Base-by-base conservation (phyloP, 1,140 invertebrate genomes). In the Zaprionus taronus region DNA sequence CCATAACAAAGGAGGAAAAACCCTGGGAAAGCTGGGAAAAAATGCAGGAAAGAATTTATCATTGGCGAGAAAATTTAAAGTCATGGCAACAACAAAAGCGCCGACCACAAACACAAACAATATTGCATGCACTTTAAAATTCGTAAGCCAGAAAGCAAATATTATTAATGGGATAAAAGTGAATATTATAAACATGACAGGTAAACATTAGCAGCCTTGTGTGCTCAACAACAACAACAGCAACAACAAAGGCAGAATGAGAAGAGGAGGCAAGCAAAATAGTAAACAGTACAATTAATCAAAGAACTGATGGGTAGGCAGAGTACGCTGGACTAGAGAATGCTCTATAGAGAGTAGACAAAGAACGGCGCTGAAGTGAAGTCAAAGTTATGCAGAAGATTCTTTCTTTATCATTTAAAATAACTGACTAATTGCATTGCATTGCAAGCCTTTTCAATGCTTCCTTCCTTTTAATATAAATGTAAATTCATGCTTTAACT, bases 251-350 rank as follows among this genome's bases (percentile, higher is more conserved):
- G 41, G n/a, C 2, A 34, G 31, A 11, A 34, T 11, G 31, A 34
- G 31, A 9, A 34, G 31, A 34, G 31, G 9, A 4, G 9, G 49
- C 24, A 72, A 26, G 22, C n/a, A 51, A 34, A 63, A 58, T 26
- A 38, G 58, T 81, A 83, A 81, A 73, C 81, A 73, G 80, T 74
- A 77, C 69, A 80, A 83, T 83, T 80, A 73, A 73, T 73, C 65
- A 73, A 80, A 77, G 49, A 38, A 20, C 2, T 49, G 20, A 4
- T 14, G 15, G 24, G 3, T 11, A 34, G 1, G 7, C 28, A 31
- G 28, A 2, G 7, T 31, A 9, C 3, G 7, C 7, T 7, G 1
- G 1, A 31, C 28, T 31, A 31, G 28, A 31, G 28, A 7, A 31
- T 31, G 7, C 28, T 31, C 28, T 31, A 7, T 31, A 2, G 28